Base-by-base conservation (phyloP, 2,888 invertebrate genomes). In the Arrhopalites spinosus region DNA sequence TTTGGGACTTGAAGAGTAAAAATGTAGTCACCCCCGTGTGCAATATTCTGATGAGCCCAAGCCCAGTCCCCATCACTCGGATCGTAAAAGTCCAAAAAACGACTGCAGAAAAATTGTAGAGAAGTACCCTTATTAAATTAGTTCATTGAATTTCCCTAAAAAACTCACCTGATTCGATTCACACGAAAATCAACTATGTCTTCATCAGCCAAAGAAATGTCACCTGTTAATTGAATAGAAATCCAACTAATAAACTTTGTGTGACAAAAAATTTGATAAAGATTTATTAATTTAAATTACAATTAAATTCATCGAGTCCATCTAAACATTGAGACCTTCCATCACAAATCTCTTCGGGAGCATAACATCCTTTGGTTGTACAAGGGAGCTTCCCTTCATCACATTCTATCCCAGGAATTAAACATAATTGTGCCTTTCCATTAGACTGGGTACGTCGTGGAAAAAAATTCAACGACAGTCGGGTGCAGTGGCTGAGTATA, bases 281-380 rank as follows among this genome's bases (percentile, higher is more conserved):
- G 45, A 15, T 45, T 45, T 11, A 45, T 15, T 11, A 45, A 45
- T 45, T 45, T 45, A 45, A 45, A 45, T 45, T 81, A 85, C 87
- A 87, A 72, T 84, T 83, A n/a, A 83, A 81, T 83, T 87, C 87
- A 81, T 87, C 87, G 0, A 84, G 84, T 15, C 84, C 84, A 80
- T 85, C 86, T 1, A 82, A 76, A 78, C 88, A 88, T 73, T 88
- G 85, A 36, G 78, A 75, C 7, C 83, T 73, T 1, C 86, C 86
- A 83, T 89, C 86, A 83, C 89, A 89, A 27, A 84, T 83, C 73
- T 86, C 83, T 13, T 83, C 81, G 11, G 78, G 78, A 1, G 83
- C 81, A 82, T 85, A 87, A 81, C 88, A 88, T 1, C 83, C 83
- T 11, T 83, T 84, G 45, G 84, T 83, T 74, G 86, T 83, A 82